Evolutionary conservation across 1,140 invertebrate species (phyloP), one percentile per base, ranked within the genome.

Genomic region (Drosophila takahashii): DNA sequence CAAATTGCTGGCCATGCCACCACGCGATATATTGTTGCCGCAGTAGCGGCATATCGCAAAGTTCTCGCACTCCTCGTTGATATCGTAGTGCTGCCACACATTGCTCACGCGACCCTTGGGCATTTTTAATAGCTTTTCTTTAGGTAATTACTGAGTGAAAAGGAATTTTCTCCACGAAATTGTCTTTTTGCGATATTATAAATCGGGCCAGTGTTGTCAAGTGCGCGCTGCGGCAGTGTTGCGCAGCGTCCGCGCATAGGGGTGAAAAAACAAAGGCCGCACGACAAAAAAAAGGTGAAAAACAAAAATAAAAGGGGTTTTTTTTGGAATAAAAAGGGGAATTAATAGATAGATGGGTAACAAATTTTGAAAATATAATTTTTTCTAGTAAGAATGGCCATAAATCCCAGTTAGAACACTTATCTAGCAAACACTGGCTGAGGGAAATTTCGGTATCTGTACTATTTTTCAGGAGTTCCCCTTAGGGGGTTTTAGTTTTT

Each of bases 11-110:
- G 83, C 75, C 84, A 89, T 89, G 47, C 83, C 83, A 22, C 83
- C 83, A 77, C 83, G 83, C 83, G 83, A 87, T 79, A 87, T 87
- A 76, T 87, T 87, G 26, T 89, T 87, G 45, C 83, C 83, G 48
- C 83, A 87, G 41, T 87, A 87, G 10, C 84, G 83, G 54, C 83
- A 87, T 72, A 87, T 70, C 42, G 83, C 83, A 51, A 87, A 89
- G 60, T 87, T 87, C 59, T 87, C 83, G 15, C 83, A 87, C 51
- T 87, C 84, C 37, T 89, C 79, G 50, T 87, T 87, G 9, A 87
- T 79, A 32, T 87, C 83, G 34, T 89, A 87, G 77, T 87, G 83
- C 59, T 87, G 83, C 83, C 83, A 87, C 18, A 87, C 83, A 64
- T 47, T 79, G 71, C 83, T 87, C 4, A 87, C 79, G 7, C 83